Conservation (phyloP, 2,113 vertebrate genomes). For the Aegithalos caudatus region DNA sequence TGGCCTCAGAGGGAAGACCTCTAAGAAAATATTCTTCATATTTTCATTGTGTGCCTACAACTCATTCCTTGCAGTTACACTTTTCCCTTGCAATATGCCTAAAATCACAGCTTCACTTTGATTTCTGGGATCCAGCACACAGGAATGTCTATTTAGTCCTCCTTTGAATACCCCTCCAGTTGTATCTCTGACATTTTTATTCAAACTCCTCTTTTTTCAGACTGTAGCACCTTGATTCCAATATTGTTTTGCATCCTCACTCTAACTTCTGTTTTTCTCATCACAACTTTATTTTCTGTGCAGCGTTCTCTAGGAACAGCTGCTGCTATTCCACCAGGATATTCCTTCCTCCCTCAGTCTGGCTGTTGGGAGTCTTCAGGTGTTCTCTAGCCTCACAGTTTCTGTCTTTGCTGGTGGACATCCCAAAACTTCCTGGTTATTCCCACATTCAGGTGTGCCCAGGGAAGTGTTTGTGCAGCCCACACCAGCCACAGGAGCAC, state of each 20-base stretch:
- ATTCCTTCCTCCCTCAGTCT: not conserved
- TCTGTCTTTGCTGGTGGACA: not conserved
- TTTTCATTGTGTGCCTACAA: not conserved
- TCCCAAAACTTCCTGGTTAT: not conserved
- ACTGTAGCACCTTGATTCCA: not conserved
- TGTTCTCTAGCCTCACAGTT: not conserved
- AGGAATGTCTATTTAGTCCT: not conserved
- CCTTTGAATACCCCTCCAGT: not conserved
- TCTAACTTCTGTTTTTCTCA: not conserved
- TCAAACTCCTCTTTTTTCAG: not conserved
- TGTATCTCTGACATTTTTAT: not conserved
- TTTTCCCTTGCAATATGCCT: not conserved
- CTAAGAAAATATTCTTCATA: not conserved
- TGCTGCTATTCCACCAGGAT: not conserved
- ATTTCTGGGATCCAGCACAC: not conserved
- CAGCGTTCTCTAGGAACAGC: not conserved
- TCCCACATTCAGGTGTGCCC: not conserved
- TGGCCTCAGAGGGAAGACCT: not conserved
- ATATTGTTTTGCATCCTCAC: not conserved
- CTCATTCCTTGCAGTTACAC: not conserved
- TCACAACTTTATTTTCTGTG: not conserved
- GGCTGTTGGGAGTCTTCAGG: not conserved
- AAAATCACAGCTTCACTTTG: not conserved
- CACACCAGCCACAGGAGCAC: not conserved
- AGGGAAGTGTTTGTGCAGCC: not conserved